A percentile compares a stretch with the other conserved stretches of the same genome.
Conservation (phyloP, 53 echinoderm and acorn worm genomes). For the Crossaster papposus region DNA sequence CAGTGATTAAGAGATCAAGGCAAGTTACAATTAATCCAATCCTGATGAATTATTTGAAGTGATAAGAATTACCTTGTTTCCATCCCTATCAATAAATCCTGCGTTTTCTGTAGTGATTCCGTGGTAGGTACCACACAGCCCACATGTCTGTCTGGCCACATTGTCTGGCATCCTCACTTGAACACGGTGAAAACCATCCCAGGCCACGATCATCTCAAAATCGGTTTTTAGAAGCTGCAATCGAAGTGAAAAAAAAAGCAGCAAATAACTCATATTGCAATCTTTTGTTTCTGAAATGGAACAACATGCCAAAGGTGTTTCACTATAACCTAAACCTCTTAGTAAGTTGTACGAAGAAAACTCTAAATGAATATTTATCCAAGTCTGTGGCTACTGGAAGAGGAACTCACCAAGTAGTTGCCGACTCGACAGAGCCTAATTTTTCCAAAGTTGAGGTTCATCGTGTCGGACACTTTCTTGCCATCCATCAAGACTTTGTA, state of each 20-base stretch:
- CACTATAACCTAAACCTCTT: neutral
- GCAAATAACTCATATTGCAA: too few species aligned
- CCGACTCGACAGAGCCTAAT: conserved; percentile 42
- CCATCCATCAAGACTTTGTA: conserved; percentile 35
- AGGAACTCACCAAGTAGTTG: conserved; percentile 49
- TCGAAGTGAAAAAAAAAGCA: neutral
- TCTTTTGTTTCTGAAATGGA: too few species aligned
- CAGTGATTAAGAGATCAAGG: too few species aligned
- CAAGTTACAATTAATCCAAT: too few species aligned
- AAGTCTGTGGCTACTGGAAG: neutral
- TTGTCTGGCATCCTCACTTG: conserved; percentile 41
- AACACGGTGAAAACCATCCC: conserved; percentile 43
- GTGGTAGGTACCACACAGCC: conserved; percentile 48
- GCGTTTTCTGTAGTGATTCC: neutral
- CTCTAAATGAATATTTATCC: neutral
- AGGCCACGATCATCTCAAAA: conserved; percentile 51
- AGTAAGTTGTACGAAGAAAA: too few species aligned
- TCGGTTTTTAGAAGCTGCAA: conserved; percentile 55
- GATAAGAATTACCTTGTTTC: conserved; percentile 20
- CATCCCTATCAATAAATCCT: conserved; percentile 12
- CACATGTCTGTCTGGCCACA: conserved; percentile 31
- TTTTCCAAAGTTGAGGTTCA: conserved; percentile 50
- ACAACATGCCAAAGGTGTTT: too few species aligned
- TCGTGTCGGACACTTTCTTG: neutral
- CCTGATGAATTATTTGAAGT: too few species aligned